Percentiles rank a stretch among this genome's conserved stretches.
Evolutionary conservation across 2,888 invertebrate species (phyloP).

Genomic region (Melanchra persicariae): DNA sequence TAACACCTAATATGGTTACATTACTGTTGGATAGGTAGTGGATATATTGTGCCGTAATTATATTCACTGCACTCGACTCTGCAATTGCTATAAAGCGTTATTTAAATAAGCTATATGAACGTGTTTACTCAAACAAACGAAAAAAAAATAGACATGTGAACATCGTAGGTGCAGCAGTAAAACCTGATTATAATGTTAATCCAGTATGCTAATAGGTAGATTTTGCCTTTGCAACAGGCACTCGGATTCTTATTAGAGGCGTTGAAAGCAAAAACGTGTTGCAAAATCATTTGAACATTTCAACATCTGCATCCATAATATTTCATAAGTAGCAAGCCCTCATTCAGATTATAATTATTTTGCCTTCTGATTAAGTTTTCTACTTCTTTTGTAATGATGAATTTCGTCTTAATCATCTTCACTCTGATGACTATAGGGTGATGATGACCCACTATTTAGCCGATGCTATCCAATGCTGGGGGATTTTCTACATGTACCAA

Average conservation of each 20-base stretch:
- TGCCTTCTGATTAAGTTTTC: neutral
- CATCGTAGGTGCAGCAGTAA: neutral
- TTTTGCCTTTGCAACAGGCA: neutral
- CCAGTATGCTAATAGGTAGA: conserved; percentile 25
- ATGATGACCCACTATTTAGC: neutral
- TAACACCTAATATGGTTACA: neutral
- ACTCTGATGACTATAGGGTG: neutral
- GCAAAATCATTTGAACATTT: conserved; percentile 26
- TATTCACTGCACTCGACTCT: neutral
- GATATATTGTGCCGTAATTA: neutral
- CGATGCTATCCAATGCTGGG: neutral
- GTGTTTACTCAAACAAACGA: neutral
- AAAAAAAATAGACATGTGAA: neutral
- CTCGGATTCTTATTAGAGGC: neutral
- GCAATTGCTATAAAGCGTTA: neutral
- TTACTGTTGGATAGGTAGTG: neutral
- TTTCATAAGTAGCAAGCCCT: conserved; percentile 17
- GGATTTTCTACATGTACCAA: neutral
- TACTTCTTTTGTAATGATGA: neutral
- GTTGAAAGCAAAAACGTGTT: conserved; percentile 28
- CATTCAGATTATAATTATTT: neutral
- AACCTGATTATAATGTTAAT: conserved; percentile 29
- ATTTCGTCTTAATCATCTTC: neutral
- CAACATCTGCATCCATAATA: conserved; percentile 5
- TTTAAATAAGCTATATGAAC: neutral